phyloP scores from a whole-genome alignment of 1,140 invertebrate species.

The Octopus sinensis region DNA sequence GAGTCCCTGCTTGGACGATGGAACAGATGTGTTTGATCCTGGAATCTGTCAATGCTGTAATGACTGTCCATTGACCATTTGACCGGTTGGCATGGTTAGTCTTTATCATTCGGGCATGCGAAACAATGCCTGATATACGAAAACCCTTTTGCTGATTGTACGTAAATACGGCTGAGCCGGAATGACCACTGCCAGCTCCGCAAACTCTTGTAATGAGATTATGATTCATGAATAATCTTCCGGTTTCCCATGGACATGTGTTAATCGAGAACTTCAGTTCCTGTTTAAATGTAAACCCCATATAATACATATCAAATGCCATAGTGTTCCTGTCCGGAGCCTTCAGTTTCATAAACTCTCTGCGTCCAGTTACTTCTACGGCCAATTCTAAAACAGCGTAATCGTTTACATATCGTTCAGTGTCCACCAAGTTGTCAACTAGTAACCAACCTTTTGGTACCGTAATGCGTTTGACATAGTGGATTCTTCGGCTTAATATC shows the following conservation, averaged over 20 bases:
- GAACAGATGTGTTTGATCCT: slow-evolving; percentile 43
- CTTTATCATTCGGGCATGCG: slow-evolving; percentile 26
- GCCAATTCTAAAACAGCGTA: slow-evolving; percentile 41
- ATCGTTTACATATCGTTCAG: slow-evolving; percentile 30
- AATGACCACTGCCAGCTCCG: slow-evolving; percentile 40
- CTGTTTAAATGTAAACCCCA: slow-evolving; percentile 35
- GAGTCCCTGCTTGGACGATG: slow-evolving; percentile 26
- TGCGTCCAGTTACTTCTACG: slow-evolving; percentile 30
- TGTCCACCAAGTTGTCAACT: slow-evolving; percentile 15
- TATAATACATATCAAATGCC: slow-evolving; percentile 35
- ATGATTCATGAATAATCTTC: slow-evolving; percentile 30
- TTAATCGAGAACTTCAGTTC: slow-evolving; percentile 33
- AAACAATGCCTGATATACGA: slow-evolving; percentile 41
- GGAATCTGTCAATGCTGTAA: slow-evolving; percentile 38
- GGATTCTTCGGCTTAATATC: slow-evolving; percentile 30
- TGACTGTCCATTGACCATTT: slow-evolving; percentile 32
- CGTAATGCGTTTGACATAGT: slow-evolving; percentile 41
- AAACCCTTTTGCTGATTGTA: slow-evolving; percentile 29
- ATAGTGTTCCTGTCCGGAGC: slow-evolving; percentile 34
- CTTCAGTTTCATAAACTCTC: slow-evolving; percentile 35
- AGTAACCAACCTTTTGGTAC: slow-evolving; percentile 37
- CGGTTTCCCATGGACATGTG: slow-evolving; percentile 29
- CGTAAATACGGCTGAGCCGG: slow-evolving; percentile 38
- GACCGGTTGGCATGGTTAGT: not conserved
- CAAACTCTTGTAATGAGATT: slow-evolving; percentile 42